Evolutionary conservation across 2,888 invertebrate genomes (phyloP).

Genomic region (Cremastobaeus sp.): DNA sequence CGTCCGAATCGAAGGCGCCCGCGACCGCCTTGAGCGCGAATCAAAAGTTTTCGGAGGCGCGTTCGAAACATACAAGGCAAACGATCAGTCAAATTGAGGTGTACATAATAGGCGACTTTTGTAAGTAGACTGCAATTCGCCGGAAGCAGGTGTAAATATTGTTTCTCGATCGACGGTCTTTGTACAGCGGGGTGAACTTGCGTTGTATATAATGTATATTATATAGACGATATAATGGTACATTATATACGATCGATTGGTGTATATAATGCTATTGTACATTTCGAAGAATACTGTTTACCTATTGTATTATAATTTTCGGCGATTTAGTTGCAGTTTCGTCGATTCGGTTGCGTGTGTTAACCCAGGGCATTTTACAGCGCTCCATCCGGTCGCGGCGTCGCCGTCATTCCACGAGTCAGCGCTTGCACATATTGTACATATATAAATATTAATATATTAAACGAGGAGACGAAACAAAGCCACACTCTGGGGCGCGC

Average conservation of each 20-base stretch:
- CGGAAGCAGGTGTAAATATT: slow-evolving; percentile 42
- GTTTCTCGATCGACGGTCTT: slow-evolving; percentile 14
- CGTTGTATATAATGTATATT: slow-evolving; percentile 49
- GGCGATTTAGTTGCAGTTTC: slow-evolving; percentile 5
- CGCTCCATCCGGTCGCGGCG: slow-evolving; percentile 39
- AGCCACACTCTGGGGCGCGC: slow-evolving; percentile 26
- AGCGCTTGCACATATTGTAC: slow-evolving; percentile 53
- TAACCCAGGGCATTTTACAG: slow-evolving; percentile 12
- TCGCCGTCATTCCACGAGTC: slow-evolving; percentile 6
- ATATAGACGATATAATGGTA: slow-evolving; percentile 21
- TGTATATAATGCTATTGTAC: slow-evolving; percentile 38
- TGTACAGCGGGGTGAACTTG: slow-evolving; percentile 39
- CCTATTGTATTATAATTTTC: slow-evolving; percentile 25
- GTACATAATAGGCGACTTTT: slow-evolving; percentile 48
- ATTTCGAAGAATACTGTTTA: too few species aligned
- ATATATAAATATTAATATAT: slow-evolving; percentile 24
- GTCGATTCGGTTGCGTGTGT: neutral
- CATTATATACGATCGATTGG: slow-evolving; percentile 38
- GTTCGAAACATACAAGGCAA: neutral
- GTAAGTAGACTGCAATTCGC: slow-evolving; percentile 41
- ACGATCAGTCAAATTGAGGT: slow-evolving; percentile 2
- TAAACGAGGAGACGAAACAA: neutral
- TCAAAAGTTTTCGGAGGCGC: slow-evolving; percentile 16
- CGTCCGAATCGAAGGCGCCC: slow-evolving; percentile 19
- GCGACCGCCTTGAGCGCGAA: slow-evolving; percentile 22